Percentiles rank a stretch among this genome's conserved stretches.
Evolutionary conservation across 2,888 invertebrate species (phyloP).

Genomic region (Yponomeuta evonymella): DNA sequence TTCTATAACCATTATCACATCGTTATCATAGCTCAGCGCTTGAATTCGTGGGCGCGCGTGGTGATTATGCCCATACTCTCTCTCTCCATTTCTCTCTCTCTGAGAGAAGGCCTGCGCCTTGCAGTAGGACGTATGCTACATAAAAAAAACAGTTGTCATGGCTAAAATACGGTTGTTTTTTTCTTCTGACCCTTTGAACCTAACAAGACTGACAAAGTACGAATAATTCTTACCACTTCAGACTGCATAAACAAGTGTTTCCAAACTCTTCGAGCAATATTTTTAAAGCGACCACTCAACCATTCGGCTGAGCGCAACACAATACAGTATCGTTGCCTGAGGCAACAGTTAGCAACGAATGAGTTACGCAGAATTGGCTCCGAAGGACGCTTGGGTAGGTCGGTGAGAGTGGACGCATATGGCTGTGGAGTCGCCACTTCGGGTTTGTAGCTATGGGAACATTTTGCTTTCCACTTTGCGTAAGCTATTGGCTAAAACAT

Average conservation of each 20-base stretch:
- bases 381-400: background rate
- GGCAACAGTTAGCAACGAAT: slow-evolving; percentile 27
- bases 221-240: background rate
- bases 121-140: too few relatives aligned
- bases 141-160: too few relatives aligned
- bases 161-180: too few relatives aligned
- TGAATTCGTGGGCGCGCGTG: too few relatives aligned
- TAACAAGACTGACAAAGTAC: background rate
- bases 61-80: too few relatives aligned
- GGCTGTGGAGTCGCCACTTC: background rate
- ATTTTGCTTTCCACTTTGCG: too few relatives aligned
- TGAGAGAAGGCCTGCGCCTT: too few relatives aligned
- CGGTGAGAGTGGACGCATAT: slow-evolving; percentile 2
- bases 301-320: background rate
- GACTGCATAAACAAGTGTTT: slow-evolving; percentile 6
- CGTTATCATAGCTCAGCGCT: too few relatives aligned
- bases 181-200: background rate
- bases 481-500: too few relatives aligned
- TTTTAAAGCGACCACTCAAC: background rate
- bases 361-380: slow-evolving; percentile 3
- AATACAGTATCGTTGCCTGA: slow-evolving; percentile 34
- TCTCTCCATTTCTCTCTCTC: too few relatives aligned
- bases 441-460: background rate
- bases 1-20: too few relatives aligned
- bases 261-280: background rate